Conservation (phyloP, 2,888 invertebrate species). For the Drosophila kuntzei region DNA sequence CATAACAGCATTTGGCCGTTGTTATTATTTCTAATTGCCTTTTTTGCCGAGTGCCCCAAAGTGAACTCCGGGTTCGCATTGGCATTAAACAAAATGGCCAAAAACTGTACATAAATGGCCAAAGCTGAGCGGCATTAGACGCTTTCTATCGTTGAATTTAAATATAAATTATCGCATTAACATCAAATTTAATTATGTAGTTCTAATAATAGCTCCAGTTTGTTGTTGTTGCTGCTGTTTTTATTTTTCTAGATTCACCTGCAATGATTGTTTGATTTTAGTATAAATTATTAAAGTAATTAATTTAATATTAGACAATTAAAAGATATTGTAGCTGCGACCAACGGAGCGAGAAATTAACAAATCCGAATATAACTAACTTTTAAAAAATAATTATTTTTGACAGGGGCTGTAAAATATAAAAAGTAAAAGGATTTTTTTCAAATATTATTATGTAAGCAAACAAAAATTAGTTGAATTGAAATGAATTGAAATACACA, state of each 20-base stretch:
- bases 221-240: background rate
- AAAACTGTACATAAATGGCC: constrained; percentile 25
- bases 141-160: constrained; percentile 40
- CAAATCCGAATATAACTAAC: background rate
- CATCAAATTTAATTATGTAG: constrained; percentile 58
- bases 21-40: constrained; percentile 75
- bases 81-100: constrained; percentile 37
- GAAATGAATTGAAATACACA: no score
- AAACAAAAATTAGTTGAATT: no score
- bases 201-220: background rate
- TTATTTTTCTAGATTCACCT: constrained; percentile 15
- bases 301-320: background rate
- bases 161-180: constrained; percentile 55
- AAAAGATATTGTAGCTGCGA: background rate
- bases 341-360: background rate
- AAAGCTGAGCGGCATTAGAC: constrained; percentile 22
- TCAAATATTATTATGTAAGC: no score
- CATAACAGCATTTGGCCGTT: constrained; percentile 52
- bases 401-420: no score
- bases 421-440: no score
- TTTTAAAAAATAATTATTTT: no score
- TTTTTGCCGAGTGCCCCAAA: constrained; percentile 13
- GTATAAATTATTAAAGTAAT: background rate
- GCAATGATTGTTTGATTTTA: background rate
- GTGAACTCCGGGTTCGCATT: constrained; percentile 3